Base-by-base conservation (phyloP, 2,113 vertebrate species). In the Forbesichthys agassizii region DNA sequence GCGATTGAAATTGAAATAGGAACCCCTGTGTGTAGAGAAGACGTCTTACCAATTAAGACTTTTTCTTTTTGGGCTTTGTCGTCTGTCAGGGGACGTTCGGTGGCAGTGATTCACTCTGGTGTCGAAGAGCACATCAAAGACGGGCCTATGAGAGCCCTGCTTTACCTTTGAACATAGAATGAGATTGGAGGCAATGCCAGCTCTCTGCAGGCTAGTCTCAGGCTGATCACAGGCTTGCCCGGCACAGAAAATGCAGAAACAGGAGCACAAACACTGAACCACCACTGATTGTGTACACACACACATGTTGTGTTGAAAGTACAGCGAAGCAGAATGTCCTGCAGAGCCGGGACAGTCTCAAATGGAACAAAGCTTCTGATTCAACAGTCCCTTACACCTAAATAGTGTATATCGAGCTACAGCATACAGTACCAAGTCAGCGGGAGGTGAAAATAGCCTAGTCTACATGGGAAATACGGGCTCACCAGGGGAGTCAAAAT, bases 51-150 rank as follows among this genome's bases (percentile, higher is more conserved):
- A 96, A 95, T 95, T 94, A 95, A 93, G 92, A 90, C 92, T 91
- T 91, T 85, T 66, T 11, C 49, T 61, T 53, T 80, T 81, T 76
- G 81, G 91, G 92, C 93, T 90, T 85, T 81, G 90, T 88, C 86
- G 79, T 83, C 80, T 90, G 90, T 88, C 91, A 92, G 93, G 91
- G 92, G 92, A 93, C 90, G 91, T 90, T 81, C 86, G 86, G 86
- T 62, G 69, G 91, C 85, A 91, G 91, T 81, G 93, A 93, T 90
- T 88, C 93, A 94, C 92, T 93, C 90, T 94, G 93, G 93, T 92
- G 94, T 90, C 90, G 92, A 92, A 88, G 90, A 94, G 89, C 88
- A 94, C 94, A 93, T 96, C 92, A 95, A 95, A 97, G 93, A 89
- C 59, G 64, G 84, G 88, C 84, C 91, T 87, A 83, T 82, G 86